Conservation (phyloP, 2,797 vertebrate species). For the Hirundo rustica region DNA sequence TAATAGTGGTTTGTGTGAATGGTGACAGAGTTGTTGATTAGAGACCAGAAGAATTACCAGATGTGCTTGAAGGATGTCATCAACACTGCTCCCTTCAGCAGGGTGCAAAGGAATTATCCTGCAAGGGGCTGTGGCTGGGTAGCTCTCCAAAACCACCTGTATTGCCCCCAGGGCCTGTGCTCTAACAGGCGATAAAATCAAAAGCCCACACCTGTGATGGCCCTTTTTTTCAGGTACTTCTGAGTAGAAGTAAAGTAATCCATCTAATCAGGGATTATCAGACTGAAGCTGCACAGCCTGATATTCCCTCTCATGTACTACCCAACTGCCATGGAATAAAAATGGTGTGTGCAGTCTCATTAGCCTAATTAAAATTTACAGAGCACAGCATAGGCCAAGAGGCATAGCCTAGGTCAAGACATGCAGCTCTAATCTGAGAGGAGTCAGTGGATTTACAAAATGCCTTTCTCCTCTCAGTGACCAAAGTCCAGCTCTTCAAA, state of each 20-base stretch:
- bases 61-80: background rate
- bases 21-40: background rate
- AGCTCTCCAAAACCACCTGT: background rate
- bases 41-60: background rate
- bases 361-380: background rate
- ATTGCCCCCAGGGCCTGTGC: background rate
- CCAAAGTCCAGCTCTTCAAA: background rate
- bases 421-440: background rate
- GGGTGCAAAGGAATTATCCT: background rate
- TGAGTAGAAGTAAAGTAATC: background rate
- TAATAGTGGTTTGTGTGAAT: background rate
- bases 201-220: fast-evolving
- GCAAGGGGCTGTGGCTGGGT: fast-evolving
- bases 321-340: background rate
- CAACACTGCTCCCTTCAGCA: background rate
- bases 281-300: background rate
- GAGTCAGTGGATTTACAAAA: background rate
- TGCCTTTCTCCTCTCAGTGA: background rate
- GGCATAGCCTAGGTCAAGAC: background rate
- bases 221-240: background rate
- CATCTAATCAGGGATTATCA: background rate
- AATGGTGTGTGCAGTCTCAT: background rate
- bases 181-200: background rate
- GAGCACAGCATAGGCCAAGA: background rate
- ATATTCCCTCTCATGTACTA: background rate